These are phyloP conservation scores for Luidia sarsii DNA, from an alignment of 53 echinoderm and acorn worm genomes.

Conservation along the genomic window DNA sequence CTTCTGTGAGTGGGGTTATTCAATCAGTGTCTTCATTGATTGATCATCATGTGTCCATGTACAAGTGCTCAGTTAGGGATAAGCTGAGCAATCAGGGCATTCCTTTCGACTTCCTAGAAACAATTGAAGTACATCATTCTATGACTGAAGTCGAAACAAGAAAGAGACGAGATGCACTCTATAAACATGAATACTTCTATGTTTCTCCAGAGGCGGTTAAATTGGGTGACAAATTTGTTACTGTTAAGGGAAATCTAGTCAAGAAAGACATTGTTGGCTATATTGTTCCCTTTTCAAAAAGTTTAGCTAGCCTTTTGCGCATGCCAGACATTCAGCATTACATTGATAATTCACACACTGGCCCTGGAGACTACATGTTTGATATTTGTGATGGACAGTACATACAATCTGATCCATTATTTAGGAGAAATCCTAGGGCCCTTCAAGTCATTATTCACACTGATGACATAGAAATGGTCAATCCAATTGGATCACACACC, in stretches of 20 bases:
- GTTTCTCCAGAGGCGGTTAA: conserved; percentile 48
- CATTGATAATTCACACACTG: conserved; percentile 28
- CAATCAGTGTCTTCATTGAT: conserved; percentile 37
- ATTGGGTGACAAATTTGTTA: conserved; percentile 41
- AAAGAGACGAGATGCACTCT: conserved; percentile 28
- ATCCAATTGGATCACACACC: conserved; percentile 61
- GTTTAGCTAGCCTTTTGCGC: conserved; percentile 45
- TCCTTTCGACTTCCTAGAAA: conserved; percentile 27
- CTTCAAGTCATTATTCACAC: conserved; percentile 59
- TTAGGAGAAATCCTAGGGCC: conserved; percentile 54
- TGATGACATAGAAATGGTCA: conserved; percentile 76
- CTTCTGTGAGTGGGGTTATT: conserved; percentile 31
- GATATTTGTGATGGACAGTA: conserved; percentile 65
- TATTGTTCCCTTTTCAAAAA: conserved; percentile 52
- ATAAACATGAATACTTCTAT: conserved; percentile 24
- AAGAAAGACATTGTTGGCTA: conserved; percentile 53
- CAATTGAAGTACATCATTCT: conserved; percentile 5
- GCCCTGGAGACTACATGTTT: conserved; percentile 47
- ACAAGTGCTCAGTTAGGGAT: background rate
- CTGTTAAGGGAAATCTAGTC: conserved; percentile 27
- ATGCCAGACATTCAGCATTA: conserved; percentile 58
- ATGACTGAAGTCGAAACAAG: conserved; percentile 21
- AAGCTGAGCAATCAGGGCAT: conserved; percentile 1
- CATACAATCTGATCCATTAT: conserved; percentile 35
- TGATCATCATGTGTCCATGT: conserved; percentile 19